Conservation (phyloP, 2,797 vertebrate species). For the Megaceryle alcyon region DNA sequence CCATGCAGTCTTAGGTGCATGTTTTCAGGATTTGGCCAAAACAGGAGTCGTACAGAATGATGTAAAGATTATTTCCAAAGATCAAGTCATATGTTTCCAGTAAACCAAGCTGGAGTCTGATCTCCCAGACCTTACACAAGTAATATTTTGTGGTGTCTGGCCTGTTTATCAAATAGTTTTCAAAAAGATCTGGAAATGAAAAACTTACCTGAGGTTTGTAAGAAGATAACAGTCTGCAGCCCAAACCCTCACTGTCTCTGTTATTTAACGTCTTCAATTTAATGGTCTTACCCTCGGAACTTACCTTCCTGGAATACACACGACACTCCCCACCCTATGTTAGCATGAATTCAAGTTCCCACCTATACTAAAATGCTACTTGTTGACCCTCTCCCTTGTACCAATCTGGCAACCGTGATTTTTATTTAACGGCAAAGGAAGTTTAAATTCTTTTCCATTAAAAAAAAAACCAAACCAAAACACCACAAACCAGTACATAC, state of each 20-base stretch:
- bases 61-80: background rate
- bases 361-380: constrained; percentile 84
- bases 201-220: constrained; percentile 39
- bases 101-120: background rate
- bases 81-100: background rate
- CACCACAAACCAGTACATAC: constrained; percentile 1
- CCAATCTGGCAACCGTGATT: constrained; percentile 90
- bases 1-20: background rate
- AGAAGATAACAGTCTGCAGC: constrained; percentile 78
- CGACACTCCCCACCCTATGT: constrained; percentile 69
- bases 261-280: constrained; percentile 74
- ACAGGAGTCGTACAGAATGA: background rate
- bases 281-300: constrained; percentile 79
- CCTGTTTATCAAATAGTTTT: background rate
- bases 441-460: background rate
- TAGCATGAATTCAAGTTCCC: constrained; percentile 83
- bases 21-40: background rate
- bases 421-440: constrained; percentile 35
- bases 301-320: constrained; percentile 79
- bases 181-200: constrained; percentile 1
- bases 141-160: background rate
- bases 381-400: constrained; percentile 86
- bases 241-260: constrained; percentile 75
- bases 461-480: background rate
- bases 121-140: background rate